These are phyloP conservation scores for Toxotes chatareus DNA, from an alignment of 2,113 vertebrate species.

Conservation along the genomic window DNA sequence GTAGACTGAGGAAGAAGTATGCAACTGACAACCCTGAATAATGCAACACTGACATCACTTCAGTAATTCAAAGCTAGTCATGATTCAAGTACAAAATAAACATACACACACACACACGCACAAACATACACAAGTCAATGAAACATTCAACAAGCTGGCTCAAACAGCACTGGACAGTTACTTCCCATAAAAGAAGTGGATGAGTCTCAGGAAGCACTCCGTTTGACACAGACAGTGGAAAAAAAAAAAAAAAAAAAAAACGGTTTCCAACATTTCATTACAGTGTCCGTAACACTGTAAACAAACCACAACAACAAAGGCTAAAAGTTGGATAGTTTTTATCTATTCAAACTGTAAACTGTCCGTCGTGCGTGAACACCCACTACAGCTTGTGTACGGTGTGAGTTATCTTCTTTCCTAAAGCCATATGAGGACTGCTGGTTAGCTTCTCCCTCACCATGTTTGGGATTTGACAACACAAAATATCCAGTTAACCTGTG, in stretches of 20 bases:
- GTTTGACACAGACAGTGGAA: constrained; percentile 41
- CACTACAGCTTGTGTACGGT: constrained; percentile 24
- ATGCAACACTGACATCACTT: constrained; percentile 72
- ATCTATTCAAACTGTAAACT: constrained; percentile 38
- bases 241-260: neutral
- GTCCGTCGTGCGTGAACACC: constrained; percentile 37
- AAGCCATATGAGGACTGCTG: neutral
- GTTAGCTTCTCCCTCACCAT: neutral
- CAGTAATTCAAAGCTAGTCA: constrained; percentile 65
- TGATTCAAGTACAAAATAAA: constrained; percentile 78
- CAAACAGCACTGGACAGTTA: constrained; percentile 36
- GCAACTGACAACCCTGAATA: constrained; percentile 69
- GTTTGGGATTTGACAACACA: neutral
- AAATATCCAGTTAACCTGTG: constrained; percentile 44
- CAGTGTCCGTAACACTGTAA: constrained; percentile 11
- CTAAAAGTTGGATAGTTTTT: neutral
- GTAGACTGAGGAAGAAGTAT: constrained; percentile 62
- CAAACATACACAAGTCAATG: constrained; percentile 27
- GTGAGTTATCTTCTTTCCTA: neutral
- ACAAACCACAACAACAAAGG: constrained; percentile 7
- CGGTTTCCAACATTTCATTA: neutral
- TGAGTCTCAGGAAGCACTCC: constrained; percentile 51
- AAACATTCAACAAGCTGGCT: constrained; percentile 53
- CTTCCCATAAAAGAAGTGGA: constrained; percentile 27
- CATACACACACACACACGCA: constrained; percentile 15